A percentile compares a stretch with the other conserved stretches of the same genome.
These are phyloP conservation scores for Lasioglossum vierecki DNA, from an alignment of 2,888 invertebrate genomes.

Conservation along the genomic window DNA sequence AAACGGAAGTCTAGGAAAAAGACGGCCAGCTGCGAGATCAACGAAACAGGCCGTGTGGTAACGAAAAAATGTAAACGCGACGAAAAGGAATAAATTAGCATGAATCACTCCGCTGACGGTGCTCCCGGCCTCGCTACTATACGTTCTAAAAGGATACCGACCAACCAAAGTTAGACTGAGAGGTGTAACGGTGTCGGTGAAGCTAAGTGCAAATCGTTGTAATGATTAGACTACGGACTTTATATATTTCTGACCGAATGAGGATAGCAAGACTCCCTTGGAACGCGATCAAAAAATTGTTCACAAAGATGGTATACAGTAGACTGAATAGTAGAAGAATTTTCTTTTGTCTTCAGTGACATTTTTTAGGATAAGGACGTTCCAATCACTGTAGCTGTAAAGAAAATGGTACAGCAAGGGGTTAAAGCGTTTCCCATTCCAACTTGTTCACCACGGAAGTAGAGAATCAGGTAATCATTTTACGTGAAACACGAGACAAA, in stretches of 20 bases:
- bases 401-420: background rate
- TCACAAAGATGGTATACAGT: background rate
- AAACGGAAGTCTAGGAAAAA: background rate
- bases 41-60: background rate
- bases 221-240: background rate
- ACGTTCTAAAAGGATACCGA: background rate
- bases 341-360: background rate
- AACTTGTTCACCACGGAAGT: background rate
- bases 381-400: background rate
- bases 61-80: conserved; percentile 25
- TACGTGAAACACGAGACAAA: background rate
- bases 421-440: background rate
- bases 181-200: background rate
- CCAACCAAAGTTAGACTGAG: background rate
- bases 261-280: background rate
- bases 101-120: conserved; percentile 16
- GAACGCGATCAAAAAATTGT: background rate
- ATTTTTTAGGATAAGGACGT: background rate
- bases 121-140: background rate
- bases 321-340: background rate
- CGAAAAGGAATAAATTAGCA: conserved; percentile 52
- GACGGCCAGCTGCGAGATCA: background rate
- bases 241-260: background rate
- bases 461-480: background rate
- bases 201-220: background rate